Base-by-base conservation (phyloP, 2,113 vertebrate genomes). In the Scomber japonicus region DNA sequence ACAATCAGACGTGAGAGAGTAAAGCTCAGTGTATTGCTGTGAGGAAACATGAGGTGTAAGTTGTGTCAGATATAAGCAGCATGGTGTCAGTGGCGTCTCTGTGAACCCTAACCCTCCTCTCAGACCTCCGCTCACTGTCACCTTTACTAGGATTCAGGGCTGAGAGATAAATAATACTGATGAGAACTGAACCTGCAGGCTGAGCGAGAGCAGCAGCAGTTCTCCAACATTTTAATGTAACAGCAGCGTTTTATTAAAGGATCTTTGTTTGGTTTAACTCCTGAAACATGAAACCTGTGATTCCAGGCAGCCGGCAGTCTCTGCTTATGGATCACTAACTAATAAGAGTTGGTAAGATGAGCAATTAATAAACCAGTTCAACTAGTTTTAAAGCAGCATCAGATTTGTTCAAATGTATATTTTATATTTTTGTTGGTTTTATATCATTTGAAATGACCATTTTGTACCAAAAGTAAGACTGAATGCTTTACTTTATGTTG, bases 31-130 rank as follows among this genome's bases (percentile, higher is more conserved):
- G 12, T 19, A 16, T 60, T 40, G 65, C 53, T 46, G 14, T 21
- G 2, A 62, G 53, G 56, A 76, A 49, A 73, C 59, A 56, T 66
- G 55, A 71, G 77, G 73, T 56, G 21, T 9, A 4, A 19, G 81
- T 88, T 76, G 69, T 85, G 50, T 80, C 9, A 17, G 10, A 40
- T 35, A 49, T 40, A 68, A 88, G 85, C 88, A 86, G 78, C 70
- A 50, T 65, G 54, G 31, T 71, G 40, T 70, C 65, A 27, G 21
- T 57, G 44, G 5, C 11, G 21, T 85, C 66, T 84, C 35, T 49
- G 49, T 71, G 54, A 56, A 21, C 21, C 21, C 21, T 21, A 21
- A 21, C 21, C 21, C 21, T 21, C 21, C 21, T 21, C 21, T 21
- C 21, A 21, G 21, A 21, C 21, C 21, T 21, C 21, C 21, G 21